A percentile compares a stretch with the other conserved stretches of the same genome.
phyloP scores from a whole-genome alignment of 2,113 vertebrate genomes.

The Gobius niger region DNA sequence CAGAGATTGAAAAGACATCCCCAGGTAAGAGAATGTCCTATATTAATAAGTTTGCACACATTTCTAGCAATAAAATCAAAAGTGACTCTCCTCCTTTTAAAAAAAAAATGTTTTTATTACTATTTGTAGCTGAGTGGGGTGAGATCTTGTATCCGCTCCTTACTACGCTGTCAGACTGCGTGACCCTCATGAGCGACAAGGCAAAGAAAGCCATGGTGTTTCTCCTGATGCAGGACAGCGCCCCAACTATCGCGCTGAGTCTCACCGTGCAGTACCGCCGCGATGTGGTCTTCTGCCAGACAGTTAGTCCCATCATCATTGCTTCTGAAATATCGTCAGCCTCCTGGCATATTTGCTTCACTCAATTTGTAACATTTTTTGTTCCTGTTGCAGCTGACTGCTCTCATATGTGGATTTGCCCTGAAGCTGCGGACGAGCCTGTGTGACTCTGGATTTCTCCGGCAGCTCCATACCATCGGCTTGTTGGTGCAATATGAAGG shows the following conservation, averaged over 20 bases:
- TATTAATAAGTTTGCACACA: not conserved
- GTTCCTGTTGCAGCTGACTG: slow-evolving; percentile 81
- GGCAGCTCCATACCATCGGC: slow-evolving; percentile 96
- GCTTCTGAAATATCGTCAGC: too few species aligned
- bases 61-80: not conserved
- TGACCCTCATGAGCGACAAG: slow-evolving; percentile 97
- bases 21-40: slow-evolving; percentile 79
- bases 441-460: slow-evolving; percentile 90
- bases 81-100: too few species aligned
- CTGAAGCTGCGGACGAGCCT: slow-evolving; percentile 94
- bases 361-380: not conserved
- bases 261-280: slow-evolving; percentile 94
- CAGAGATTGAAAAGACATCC: slow-evolving; percentile 82
- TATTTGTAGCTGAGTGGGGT: slow-evolving; percentile 89
- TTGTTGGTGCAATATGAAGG: slow-evolving; percentile 95
- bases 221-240: slow-evolving; percentile 96
- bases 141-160: slow-evolving; percentile 93
- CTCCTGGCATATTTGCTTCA: too few species aligned
- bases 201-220: slow-evolving; percentile 98
- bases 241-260: slow-evolving; percentile 91
- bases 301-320: slow-evolving; percentile 73
- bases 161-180: slow-evolving; percentile 92
- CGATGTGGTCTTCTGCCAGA: slow-evolving; percentile 98
- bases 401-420: slow-evolving; percentile 94
- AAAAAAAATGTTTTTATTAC: not conserved